Conservation (phyloP, 2,888 invertebrate genomes). For the Pocota personata region DNA sequence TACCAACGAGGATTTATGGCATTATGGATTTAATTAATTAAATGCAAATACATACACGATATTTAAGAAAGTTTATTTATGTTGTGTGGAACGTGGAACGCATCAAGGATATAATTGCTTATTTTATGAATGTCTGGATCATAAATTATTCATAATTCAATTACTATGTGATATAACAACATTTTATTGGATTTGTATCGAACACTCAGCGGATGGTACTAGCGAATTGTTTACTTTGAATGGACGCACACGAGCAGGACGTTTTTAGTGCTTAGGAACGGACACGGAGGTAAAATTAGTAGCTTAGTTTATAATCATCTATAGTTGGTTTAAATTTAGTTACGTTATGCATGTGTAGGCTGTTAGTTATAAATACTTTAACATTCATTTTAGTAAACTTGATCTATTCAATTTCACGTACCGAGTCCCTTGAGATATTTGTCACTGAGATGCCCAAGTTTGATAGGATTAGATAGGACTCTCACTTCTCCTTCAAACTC, state of each 20-base stretch:
- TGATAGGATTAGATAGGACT: neutral
- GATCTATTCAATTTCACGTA: no score
- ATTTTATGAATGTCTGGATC: slow-evolving; percentile 12
- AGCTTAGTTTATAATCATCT: no score
- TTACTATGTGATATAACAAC: slow-evolving; percentile 21
- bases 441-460: neutral
- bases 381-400: no score
- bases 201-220: neutral
- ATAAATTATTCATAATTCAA: slow-evolving; percentile 28
- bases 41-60: slow-evolving; percentile 4
- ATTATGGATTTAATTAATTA: slow-evolving; percentile 24
- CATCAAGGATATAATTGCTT: neutral
- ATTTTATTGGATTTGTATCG: slow-evolving; percentile 10
- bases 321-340: no score
- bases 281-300: no score
- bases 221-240: neutral
- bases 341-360: no score
- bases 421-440: no score
- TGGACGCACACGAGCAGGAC: neutral
- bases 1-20: slow-evolving; percentile 18
- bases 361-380: no score
- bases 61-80: neutral
- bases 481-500: neutral
- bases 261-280: neutral
- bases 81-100: neutral